Evolutionary conservation across 1,140 invertebrate species (phyloP).

Genomic region (Brachionus asplanchnoidis): DNA sequence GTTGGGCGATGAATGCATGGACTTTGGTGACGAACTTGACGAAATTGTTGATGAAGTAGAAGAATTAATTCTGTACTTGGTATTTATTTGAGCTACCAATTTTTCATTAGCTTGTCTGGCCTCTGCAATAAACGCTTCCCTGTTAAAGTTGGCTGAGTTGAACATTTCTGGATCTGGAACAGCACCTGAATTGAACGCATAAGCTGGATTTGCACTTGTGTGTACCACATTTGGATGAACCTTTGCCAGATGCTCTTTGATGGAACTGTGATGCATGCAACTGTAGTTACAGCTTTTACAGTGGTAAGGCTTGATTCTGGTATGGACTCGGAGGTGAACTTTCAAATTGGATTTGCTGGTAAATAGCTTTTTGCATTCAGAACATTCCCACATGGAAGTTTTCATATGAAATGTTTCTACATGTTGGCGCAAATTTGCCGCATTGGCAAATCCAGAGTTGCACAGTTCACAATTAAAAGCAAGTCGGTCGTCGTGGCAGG

Average conservation of each 20-base stretch:
- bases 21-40: slow-evolving; percentile 10
- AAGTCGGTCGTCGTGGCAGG: background rate
- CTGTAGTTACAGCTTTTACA: slow-evolving; percentile 37
- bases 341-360: slow-evolving; percentile 37
- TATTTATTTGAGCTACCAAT: slow-evolving; percentile 33
- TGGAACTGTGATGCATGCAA: slow-evolving; percentile 42
- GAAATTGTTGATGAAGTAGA: slow-evolving; percentile 1
- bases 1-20: slow-evolving; percentile 2
- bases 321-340: slow-evolving; percentile 39
- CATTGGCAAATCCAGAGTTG: background rate
- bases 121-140: slow-evolving; percentile 40
- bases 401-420: slow-evolving; percentile 37
- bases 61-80: slow-evolving; percentile 30
- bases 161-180: slow-evolving; percentile 40
- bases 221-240: background rate
- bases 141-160: slow-evolving; percentile 26
- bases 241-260: slow-evolving; percentile 40
- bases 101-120: slow-evolving; percentile 33
- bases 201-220: slow-evolving; percentile 2
- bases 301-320: slow-evolving; percentile 17
- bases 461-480: slow-evolving; percentile 16
- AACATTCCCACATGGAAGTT: slow-evolving; percentile 29
- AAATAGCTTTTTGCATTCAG: slow-evolving; percentile 37
- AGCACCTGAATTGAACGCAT: slow-evolving; percentile 36
- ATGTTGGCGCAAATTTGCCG: slow-evolving; percentile 22